Percentiles rank a stretch among this genome's conserved stretches.
Evolutionary conservation across 53 echinoderm and acorn worm genomes (phyloP).

Genomic region (Antedon mediterranea): DNA sequence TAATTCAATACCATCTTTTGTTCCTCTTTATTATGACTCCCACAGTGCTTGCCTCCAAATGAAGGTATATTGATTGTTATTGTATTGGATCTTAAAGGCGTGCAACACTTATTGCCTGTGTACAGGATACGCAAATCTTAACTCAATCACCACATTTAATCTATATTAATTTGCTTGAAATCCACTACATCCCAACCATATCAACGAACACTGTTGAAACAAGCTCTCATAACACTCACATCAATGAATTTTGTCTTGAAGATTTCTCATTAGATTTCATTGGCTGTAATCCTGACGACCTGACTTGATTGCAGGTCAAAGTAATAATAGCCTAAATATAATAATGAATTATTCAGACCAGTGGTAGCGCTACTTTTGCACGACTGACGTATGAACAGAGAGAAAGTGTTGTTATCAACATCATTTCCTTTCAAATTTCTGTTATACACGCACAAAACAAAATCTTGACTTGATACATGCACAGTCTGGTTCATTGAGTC

Average conservation of each 20-base stretch:
- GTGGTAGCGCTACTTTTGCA: background rate
- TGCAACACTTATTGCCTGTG: background rate
- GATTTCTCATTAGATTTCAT: background rate
- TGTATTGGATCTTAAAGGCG: background rate
- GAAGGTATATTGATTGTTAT: background rate
- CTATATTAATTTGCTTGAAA: background rate
- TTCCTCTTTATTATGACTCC: background rate
- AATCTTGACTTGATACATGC: background rate
- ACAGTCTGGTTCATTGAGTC: background rate
- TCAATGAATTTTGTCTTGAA: background rate
- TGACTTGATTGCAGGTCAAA: background rate
- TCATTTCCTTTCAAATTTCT: background rate
- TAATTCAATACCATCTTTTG: background rate
- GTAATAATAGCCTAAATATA: background rate
- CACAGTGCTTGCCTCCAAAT: background rate
- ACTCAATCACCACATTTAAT: background rate
- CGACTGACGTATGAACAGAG: background rate
- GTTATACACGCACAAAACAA: background rate
- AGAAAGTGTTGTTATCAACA: no score
- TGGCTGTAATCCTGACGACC: background rate
- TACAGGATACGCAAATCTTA: background rate
- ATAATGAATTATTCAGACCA: background rate
- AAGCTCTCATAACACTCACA: background rate
- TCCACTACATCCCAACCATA: background rate
- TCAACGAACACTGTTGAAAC: background rate